phyloP scores from a whole-genome alignment of 1,140 invertebrate species.

The Solenopsis invicta region DNA sequence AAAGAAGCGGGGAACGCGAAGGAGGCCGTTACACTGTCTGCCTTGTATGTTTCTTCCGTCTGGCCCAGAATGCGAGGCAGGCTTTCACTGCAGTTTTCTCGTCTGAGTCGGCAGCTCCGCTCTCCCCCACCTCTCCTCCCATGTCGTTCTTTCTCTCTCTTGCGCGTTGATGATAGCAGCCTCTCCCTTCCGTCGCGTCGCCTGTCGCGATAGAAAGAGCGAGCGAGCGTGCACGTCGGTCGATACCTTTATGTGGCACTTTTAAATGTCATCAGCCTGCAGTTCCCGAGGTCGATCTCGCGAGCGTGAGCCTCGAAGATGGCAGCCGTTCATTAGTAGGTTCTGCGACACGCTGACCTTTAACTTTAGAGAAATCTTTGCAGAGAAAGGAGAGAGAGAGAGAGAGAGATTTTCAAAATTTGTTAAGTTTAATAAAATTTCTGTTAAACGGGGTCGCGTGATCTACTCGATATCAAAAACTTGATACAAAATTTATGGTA shows the following conservation, averaged over 20 bases:
- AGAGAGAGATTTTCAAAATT: neutral
- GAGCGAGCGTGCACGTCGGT: slow-evolving; percentile 52
- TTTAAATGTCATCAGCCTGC: slow-evolving; percentile 79
- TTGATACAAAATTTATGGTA: neutral
- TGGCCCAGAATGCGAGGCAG: slow-evolving; percentile 80
- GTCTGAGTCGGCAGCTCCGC: slow-evolving; percentile 76
- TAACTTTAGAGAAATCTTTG: neutral
- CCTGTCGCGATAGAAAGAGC: slow-evolving; percentile 6
- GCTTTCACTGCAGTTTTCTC: slow-evolving; percentile 81
- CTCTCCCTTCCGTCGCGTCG: slow-evolving; percentile 13
- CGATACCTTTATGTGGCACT: slow-evolving; percentile 77
- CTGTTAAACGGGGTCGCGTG: neutral
- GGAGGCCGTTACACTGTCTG: slow-evolving; percentile 77
- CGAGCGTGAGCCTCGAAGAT: slow-evolving; percentile 40
- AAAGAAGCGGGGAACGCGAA: slow-evolving; percentile 45
- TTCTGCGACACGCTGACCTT: slow-evolving; percentile 38
- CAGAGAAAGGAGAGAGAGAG: neutral
- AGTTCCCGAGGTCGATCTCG: slow-evolving; percentile 64
- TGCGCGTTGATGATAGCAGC: neutral
- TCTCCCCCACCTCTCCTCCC: slow-evolving; percentile 38
- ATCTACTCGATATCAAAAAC: neutral
- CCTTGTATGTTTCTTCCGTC: slow-evolving; percentile 79
- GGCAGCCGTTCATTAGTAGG: slow-evolving; percentile 20
- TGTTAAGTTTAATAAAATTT: slow-evolving; percentile 13
- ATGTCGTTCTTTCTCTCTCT: slow-evolving; percentile 38